phyloP scores from a whole-genome alignment of 2,888 invertebrate species.

The Scaptomyza flava region DNA sequence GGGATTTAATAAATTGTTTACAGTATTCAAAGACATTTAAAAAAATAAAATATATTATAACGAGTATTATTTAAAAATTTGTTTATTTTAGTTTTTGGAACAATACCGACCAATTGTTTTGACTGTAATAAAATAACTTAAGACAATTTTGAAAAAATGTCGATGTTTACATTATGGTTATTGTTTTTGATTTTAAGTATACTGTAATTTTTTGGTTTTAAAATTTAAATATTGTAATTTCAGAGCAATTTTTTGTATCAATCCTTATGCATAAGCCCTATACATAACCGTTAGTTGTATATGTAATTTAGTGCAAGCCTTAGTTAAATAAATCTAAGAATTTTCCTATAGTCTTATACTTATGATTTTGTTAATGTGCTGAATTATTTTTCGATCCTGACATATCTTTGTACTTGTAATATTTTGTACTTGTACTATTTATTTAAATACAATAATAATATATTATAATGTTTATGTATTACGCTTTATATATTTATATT shows the following conservation, averaged over 20 bases:
- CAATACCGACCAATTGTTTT: no score
- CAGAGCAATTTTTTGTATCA: constrained; percentile 69
- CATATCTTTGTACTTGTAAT: constrained; percentile 27
- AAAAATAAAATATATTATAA: background rate
- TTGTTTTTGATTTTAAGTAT: constrained; percentile 62
- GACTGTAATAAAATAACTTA: constrained; percentile 33
- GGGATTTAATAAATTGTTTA: background rate
- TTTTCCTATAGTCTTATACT: constrained; percentile 9
- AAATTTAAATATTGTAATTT: constrained; percentile 43
- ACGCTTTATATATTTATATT: constrained; percentile 78
- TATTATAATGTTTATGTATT: constrained; percentile 73
- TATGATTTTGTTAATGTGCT: constrained; percentile 58
- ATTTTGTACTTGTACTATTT: constrained; percentile 29
- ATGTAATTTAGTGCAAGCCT: constrained; percentile 20
- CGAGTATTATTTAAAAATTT: background rate
- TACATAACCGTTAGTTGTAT: constrained; percentile 24
- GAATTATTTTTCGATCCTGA: constrained; percentile 28
- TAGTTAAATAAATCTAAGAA: constrained; percentile 8
- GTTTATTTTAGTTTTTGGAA: background rate
- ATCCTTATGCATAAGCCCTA: constrained; percentile 37
- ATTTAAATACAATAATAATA: constrained; percentile 20
- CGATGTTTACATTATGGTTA: constrained; percentile 39
- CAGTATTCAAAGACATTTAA: background rate
- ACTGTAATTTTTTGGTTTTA: constrained; percentile 42
- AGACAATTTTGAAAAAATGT: constrained; percentile 26